These are phyloP conservation scores for Drosophila ananassae DNA, from an alignment of 1,140 invertebrate species.

Conservation along the genomic window DNA sequence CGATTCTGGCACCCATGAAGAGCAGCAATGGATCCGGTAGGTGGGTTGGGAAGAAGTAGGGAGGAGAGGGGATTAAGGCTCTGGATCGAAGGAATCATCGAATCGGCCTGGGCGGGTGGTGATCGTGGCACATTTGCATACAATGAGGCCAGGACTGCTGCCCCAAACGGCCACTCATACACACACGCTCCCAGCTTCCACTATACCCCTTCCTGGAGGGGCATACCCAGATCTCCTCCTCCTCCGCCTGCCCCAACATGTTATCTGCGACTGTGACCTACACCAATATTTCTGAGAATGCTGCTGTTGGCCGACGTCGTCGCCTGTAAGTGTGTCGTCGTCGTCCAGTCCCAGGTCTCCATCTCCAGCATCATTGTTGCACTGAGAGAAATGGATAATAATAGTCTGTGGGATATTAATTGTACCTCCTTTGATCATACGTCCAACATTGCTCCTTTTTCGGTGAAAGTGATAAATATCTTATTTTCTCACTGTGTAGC, in stretches of 20 bases:
- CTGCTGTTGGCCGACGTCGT: conserved; percentile 75
- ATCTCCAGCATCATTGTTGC: conserved; percentile 11
- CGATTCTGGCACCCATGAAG: conserved; percentile 81
- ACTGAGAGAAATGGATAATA: background rate
- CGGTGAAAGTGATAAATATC: too few species aligned
- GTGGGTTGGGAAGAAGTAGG: conserved; percentile 14
- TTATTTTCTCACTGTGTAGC: conserved; percentile 26
- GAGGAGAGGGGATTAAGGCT: conserved; percentile 9
- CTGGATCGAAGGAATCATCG: conserved; percentile 32
- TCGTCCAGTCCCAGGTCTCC: conserved; percentile 61
- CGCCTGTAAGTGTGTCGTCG: conserved; percentile 80
- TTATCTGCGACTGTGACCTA: conserved; percentile 84
- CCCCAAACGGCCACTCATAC: conserved; percentile 35
- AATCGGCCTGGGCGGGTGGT: conserved; percentile 72
- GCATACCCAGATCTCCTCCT: background rate
- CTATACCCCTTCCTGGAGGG: background rate
- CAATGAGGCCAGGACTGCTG: conserved; percentile 78
- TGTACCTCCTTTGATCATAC: too few species aligned
- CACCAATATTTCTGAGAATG: conserved; percentile 84
- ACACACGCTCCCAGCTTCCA: conserved; percentile 18
- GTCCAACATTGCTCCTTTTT: too few species aligned
- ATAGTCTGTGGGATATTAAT: too few species aligned
- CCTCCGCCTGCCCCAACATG: conserved; percentile 61
- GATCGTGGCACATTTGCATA: conserved; percentile 84
- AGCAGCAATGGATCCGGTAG: conserved; percentile 25